Evolutionary conservation across 2,888 invertebrate genomes (phyloP).

Genomic region (Agrypnus murinus): DNA sequence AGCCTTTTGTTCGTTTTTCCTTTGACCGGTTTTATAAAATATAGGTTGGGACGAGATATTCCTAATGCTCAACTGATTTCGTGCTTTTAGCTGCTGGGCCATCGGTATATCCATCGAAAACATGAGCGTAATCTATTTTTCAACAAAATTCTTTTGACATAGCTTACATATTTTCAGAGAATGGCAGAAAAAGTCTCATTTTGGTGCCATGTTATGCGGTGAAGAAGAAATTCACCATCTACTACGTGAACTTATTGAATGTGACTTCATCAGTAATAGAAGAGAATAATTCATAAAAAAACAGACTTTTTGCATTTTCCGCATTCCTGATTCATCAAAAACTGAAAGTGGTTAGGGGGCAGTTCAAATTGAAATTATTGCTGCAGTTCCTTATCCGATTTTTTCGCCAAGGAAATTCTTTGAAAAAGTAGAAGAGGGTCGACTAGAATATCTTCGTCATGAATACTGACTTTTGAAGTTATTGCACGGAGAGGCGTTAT

Average conservation of each 20-base stretch:
- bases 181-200: too few species aligned
- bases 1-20: conserved; percentile 17
- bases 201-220: too few species aligned
- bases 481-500: too few species aligned
- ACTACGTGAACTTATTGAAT: too few species aligned
- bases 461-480: conserved; percentile 49
- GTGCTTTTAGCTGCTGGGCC: conserved; percentile 40
- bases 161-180: conserved; percentile 32
- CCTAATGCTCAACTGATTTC: conserved; percentile 55
- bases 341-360: conserved; percentile 52
- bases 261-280: conserved; percentile 18
- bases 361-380: conserved; percentile 55
- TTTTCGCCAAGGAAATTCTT: conserved; percentile 47
- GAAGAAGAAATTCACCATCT: too few species aligned
- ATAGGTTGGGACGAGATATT: conserved; percentile 6
- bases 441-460: conserved; percentile 44
- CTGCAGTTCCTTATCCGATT: conserved; percentile 58
- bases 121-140: conserved; percentile 48
- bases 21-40: conserved; percentile 41
- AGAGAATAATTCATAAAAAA: conserved; percentile 47
- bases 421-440: conserved; percentile 17
- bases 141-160: conserved; percentile 55
- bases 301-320: conserved; percentile 54
- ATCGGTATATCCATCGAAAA: conserved; percentile 58
- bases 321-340: conserved; percentile 54